Evolutionary conservation across 2,797 vertebrate species (phyloP), one percentile per base, ranked within the genome.

Genomic region (Mallotus villosus): DNA sequence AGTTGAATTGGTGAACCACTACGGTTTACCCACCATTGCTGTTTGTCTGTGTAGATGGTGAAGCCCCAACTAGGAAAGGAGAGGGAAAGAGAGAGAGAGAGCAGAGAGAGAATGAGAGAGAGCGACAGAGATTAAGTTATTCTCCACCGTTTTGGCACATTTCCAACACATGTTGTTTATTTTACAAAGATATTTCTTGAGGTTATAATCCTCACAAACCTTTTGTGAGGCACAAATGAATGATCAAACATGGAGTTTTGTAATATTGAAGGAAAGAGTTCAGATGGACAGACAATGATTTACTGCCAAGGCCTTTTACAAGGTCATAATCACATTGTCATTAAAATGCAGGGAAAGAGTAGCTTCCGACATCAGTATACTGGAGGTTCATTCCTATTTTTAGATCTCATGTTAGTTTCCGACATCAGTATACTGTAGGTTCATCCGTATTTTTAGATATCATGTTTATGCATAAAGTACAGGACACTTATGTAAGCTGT

Each of bases 11-110:
- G 46, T 73, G 63, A 73, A 49, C 57, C 24, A 74, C 63, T 71
- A 16, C 73, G 76, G 68, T 24, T 34, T 74, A 95, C 97, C 93
- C 92, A 99, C 97, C 97, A 98, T 66, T 97, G 96, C 57, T 97
- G 92, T 77, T 98, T 99, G 82, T 97, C 96, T 21, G 93, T 92
- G 90, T 89, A 94, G 46, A 96, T 75, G 0, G 96, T 98, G 86
- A 99, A 93, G 71, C 97, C 97, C 95, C 95, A 98, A 86, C 97
- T 99, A 91, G 72, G 81, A 72, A 74, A 68, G 71, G 9, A 41
- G 7, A 41, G 37, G 37, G 9, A 11, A 9, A 41, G 1, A 37
- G 7, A 37, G 34, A 37, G 34, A 37, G 34, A 3, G 4, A 5
- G 34, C 1, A 27, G 25, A 27, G 25, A 27, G 2, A 27, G 25